Evolutionary conservation across 2,888 invertebrate species (phyloP).

Genomic region (Ichneumoninae sp.): DNA sequence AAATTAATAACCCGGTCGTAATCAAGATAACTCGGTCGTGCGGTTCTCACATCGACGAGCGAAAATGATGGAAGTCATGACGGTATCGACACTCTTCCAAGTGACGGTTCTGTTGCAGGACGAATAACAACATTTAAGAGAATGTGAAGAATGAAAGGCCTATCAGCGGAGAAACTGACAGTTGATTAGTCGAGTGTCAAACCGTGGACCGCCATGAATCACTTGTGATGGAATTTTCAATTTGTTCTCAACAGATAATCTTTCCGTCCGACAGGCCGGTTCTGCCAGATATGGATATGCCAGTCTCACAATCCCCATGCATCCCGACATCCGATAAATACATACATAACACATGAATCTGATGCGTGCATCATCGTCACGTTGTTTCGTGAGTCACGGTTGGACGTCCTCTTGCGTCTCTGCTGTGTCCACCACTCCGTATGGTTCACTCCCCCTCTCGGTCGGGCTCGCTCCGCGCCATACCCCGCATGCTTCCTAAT

Average conservation of each 20-base stretch:
- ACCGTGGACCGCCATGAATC: neutral
- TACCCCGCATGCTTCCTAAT: slow-evolving; percentile 56
- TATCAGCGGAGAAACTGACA: neutral
- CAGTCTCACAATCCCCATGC: neutral
- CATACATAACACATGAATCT: slow-evolving; percentile 13
- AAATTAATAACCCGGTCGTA: neutral
- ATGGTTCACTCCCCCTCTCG: slow-evolving; percentile 39
- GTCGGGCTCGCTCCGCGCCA: slow-evolving; percentile 36
- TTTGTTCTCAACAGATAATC: slow-evolving; percentile 2
- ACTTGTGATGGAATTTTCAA: slow-evolving; percentile 5
- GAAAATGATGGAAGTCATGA: neutral
- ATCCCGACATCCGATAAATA: slow-evolving; percentile 5
- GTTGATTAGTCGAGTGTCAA: neutral
- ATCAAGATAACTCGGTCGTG: neutral
- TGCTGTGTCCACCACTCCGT: slow-evolving; percentile 55
- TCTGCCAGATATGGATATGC: neutral
- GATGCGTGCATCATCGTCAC: slow-evolving; percentile 46
- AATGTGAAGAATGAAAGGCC: neutral
- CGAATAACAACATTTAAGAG: neutral
- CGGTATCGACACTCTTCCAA: neutral
- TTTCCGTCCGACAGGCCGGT: neutral
- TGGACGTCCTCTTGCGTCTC: slow-evolving; percentile 50
- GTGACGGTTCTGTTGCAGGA: neutral
- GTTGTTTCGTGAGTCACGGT: slow-evolving; percentile 34
- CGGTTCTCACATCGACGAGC: neutral